Base-by-base conservation (phyloP, 2,888 invertebrate species). In the Standfussiana lucernea region DNA sequence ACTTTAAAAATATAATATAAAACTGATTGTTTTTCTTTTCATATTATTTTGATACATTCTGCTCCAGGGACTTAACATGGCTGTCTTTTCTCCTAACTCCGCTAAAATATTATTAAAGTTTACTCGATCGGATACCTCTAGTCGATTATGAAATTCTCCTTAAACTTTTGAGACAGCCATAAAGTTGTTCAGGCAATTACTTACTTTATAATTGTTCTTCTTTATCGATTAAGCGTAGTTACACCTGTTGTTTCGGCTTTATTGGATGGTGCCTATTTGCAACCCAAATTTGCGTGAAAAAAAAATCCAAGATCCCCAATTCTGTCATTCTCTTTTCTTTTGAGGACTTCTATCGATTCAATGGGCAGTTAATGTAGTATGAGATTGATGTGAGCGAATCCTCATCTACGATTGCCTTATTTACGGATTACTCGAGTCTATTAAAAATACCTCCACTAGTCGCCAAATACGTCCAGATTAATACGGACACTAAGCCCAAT, bases 41-140 rank as follows among this genome's bases (percentile, higher is more conserved):
- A 42, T 67, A 77, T 66, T 83, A 66, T 47, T 78, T 75, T 80
- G 72, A 84, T 65, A 70, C 64, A 81, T 84, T 69, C 78, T 61
- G 10, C 85, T 75, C 75, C 45, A 28, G 87, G 79, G 85, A 77
- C 24, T 72, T 64, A 61, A 56, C 59, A 65, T 50, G 42, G 42
- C 37, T 62, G n/a, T 64, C 24, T 84, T 68, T 65, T 62, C 61
- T 15, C 32, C 56, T 71, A 68, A 80, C 72, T 76, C 62, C 11
- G 42, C 6, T 59, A 75, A 78, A 75, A 75, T 84, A 75, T 53
- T 42, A 82, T 70, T 45, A 45, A 85, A 75, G 53, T 81, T 82
- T 82, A 59, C 61, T 45, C 37, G 42, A 65, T 66, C 65, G 53
- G 59, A 74, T 65, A 42, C 28, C 50, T 50, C 61, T 42, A 84